Evolutionary conservation across 2,797 vertebrate genomes (phyloP).

Genomic region (Cossypha polioptera): DNA sequence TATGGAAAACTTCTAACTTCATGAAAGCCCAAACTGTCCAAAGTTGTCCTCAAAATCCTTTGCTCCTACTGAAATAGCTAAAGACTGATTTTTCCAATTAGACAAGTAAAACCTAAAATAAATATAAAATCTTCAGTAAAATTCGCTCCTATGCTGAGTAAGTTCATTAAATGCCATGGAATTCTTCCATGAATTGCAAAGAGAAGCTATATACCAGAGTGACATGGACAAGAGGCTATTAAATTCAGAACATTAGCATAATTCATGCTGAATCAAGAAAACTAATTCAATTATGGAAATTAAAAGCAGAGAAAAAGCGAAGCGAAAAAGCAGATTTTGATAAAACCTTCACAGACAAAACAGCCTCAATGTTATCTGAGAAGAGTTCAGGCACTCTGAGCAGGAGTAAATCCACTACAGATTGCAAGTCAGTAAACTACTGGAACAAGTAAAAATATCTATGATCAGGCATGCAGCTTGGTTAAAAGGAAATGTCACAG

Average conservation of each 20-base stretch:
- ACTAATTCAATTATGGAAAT: slow-evolving; percentile 33
- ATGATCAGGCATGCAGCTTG: neutral
- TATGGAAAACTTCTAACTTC: neutral
- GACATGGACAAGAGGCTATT: neutral
- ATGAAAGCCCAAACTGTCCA: neutral
- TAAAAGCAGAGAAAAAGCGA: neutral
- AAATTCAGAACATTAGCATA: slow-evolving; percentile 26
- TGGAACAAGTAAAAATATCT: neutral
- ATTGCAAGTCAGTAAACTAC: neutral
- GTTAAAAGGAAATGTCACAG: neutral
- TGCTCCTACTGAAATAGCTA: neutral
- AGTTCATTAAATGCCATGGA: neutral
- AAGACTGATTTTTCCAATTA: neutral
- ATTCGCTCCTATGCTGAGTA: neutral
- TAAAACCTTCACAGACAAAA: neutral
- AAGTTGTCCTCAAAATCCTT: neutral
- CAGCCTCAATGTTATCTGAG: neutral
- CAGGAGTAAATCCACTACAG: neutral
- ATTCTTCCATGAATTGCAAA: neutral
- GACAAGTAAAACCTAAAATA: neutral
- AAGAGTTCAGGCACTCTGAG: neutral
- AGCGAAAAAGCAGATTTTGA: slow-evolving; percentile 3
- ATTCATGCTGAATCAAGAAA: slow-evolving; percentile 23
- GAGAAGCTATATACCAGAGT: neutral
- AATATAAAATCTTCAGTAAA: neutral